A percentile compares a stretch with the other conserved stretches of the same genome.
These are phyloP conservation scores for Zaprionus lineosus DNA, from an alignment of 2,888 invertebrate genomes.

Conservation along the genomic window DNA sequence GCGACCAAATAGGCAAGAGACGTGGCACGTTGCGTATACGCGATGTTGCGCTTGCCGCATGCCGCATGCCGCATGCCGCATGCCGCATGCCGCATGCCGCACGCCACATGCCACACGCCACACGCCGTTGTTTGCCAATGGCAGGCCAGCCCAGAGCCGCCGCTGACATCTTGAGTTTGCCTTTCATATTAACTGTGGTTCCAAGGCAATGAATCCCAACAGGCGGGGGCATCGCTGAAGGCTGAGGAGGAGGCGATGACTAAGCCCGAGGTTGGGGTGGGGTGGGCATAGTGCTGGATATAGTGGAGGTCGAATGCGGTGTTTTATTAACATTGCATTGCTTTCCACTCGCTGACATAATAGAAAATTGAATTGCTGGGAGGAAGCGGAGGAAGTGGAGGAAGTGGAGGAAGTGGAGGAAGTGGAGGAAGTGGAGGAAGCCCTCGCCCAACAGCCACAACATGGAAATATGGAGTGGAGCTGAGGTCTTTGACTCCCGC, in stretches of 20 bases:
- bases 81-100: constrained; percentile 23
- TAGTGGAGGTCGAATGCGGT: background rate
- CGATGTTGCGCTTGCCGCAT: constrained; percentile 8
- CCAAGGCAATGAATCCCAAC: no score
- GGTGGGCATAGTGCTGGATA: no score
- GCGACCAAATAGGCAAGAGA: constrained; percentile 52
- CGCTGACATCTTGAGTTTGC: constrained; percentile 61
- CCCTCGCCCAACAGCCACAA: background rate
- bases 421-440: no score
- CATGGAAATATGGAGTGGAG: background rate
- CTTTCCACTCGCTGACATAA: constrained; percentile 70
- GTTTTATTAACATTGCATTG: constrained; percentile 76
- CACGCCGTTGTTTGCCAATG: no score
- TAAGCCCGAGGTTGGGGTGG: background rate
- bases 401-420: background rate
- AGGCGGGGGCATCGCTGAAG: background rate
- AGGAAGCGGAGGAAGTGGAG: constrained; percentile 4
- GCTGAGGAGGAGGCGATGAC: background rate
- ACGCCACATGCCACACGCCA: constrained; percentile 16
- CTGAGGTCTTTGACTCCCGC: background rate
- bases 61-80: constrained; percentile 4
- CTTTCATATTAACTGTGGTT: constrained; percentile 43
- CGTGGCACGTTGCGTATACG: constrained; percentile 72
- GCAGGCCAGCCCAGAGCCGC: constrained; percentile 19
- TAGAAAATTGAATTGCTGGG: constrained; percentile 75